Base-by-base conservation (phyloP, 2,113 vertebrate genomes). In the Arvicanthis niloticus region DNA sequence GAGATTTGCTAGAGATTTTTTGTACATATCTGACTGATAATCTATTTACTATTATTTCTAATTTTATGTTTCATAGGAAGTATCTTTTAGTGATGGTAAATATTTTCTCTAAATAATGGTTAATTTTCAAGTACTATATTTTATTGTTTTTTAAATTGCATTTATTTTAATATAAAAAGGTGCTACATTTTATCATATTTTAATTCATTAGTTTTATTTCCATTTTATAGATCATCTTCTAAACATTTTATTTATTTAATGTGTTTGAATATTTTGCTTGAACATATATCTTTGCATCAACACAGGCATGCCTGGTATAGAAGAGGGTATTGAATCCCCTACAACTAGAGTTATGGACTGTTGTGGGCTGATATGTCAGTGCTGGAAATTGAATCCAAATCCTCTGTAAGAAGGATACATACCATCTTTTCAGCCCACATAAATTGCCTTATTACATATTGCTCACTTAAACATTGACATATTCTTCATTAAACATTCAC, bases 101-200 rank as follows among this genome's bases (percentile, higher is more conserved):
- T 90, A 31, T 67, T 96, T 91, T 76, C 70, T 76, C 53, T 53
- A 5, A 95, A 76, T 17, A 68, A 42, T 75, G 16, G 48, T 86
- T 89, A n/a, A 86, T 67, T 93, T 87, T 91, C 34, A 93, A 89
- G 58, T 68, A 96, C 77, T 95, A 0, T 92, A 73, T 93, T 93
- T 65, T 45, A 88, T 76, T 93, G 53, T 82, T 91, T 89, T 3
- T 93, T 67, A 88, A 84, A 84, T 40, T 67, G 40, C 53, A 2
- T 65, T 86, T 84, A 62, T 96, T 96, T 96, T 81, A 90, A 60
- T n/a, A 89, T 45, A 6, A 76, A 51, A 5, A 72, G 56, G 42
- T 75, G 45, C 21, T 40, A 9, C 48, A 72, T 62, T 77, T 92
- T 92, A 45, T 82, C 42, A 62, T 62, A 72, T 62, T 93, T 81